A percentile compares a stretch with the other conserved stretches of the same genome.
These are phyloP conservation scores for Strix occidentalis DNA, from an alignment of 2,797 vertebrate species.

Conservation along the genomic window DNA sequence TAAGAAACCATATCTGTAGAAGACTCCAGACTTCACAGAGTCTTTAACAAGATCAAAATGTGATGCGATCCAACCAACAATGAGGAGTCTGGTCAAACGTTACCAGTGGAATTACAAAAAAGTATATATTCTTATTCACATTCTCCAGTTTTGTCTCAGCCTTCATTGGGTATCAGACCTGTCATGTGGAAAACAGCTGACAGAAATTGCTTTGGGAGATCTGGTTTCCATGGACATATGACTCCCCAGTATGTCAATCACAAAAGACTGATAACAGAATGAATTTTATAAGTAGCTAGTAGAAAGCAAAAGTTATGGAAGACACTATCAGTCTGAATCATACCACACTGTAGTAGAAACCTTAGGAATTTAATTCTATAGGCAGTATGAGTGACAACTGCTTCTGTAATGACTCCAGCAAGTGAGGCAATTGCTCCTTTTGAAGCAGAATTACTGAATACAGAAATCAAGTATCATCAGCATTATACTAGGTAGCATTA, in stretches of 20 bases:
- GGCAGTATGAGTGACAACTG: background rate
- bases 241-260: background rate
- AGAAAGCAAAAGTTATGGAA: background rate
- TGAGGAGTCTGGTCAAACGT: background rate
- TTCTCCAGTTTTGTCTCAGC: background rate
- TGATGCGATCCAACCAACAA: background rate
- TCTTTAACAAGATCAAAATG: background rate
- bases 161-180: accelerated
- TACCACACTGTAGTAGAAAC: background rate
- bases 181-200: background rate
- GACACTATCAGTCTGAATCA: background rate
- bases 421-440: background rate
- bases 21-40: background rate
- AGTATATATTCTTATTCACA: background rate
- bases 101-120: background rate
- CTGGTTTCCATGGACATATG: background rate
- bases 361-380: background rate
- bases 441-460: background rate
- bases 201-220: background rate
- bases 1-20: background rate
- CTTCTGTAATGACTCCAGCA: background rate
- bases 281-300: background rate
- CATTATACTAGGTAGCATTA: background rate
- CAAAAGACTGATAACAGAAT: background rate
- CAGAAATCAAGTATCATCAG: background rate